These are phyloP conservation scores for Berghia stephanieae DNA, from an alignment of 1,140 invertebrate genomes.

Conservation along the genomic window DNA sequence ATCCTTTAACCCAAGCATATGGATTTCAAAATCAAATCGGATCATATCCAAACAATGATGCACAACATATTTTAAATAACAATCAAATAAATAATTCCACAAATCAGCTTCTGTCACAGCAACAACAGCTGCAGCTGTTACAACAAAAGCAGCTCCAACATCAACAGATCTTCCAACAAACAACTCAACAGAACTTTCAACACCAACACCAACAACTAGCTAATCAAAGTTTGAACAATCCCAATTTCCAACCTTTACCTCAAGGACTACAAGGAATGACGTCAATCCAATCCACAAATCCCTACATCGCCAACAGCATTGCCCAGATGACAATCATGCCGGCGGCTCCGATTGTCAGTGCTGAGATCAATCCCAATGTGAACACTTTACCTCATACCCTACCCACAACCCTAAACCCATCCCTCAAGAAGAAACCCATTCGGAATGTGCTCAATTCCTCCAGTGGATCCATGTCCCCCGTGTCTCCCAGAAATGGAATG, in stretches of 20 bases:
- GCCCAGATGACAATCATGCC: not conserved
- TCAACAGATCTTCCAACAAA: not conserved
- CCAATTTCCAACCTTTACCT: not conserved
- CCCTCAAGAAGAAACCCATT: not conserved
- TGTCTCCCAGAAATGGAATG: not conserved
- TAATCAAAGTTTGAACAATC: not conserved
- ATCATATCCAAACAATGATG: no score
- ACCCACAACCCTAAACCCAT: conserved; percentile 20
- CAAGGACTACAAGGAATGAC: not conserved
- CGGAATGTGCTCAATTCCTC: not conserved
- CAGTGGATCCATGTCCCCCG: no score
- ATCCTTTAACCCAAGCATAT: no score
- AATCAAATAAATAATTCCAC: no score
- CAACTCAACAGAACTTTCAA: not conserved
- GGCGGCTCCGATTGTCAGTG: no score
- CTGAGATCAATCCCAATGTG: not conserved
- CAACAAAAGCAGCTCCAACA: not conserved
- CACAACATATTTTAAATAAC: no score
- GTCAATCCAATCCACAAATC: not conserved
- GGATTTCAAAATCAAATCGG: no score
- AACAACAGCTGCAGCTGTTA: conserved; percentile 1
- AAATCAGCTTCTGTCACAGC: no score
- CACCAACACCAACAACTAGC: not conserved
- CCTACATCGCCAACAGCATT: not conserved
- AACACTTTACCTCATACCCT: conserved; percentile 3